Evolutionary conservation across 1,140 invertebrate genomes (phyloP), one percentile per base, ranked within the genome.

Genomic region (Cardiocondyla obscurior): DNA sequence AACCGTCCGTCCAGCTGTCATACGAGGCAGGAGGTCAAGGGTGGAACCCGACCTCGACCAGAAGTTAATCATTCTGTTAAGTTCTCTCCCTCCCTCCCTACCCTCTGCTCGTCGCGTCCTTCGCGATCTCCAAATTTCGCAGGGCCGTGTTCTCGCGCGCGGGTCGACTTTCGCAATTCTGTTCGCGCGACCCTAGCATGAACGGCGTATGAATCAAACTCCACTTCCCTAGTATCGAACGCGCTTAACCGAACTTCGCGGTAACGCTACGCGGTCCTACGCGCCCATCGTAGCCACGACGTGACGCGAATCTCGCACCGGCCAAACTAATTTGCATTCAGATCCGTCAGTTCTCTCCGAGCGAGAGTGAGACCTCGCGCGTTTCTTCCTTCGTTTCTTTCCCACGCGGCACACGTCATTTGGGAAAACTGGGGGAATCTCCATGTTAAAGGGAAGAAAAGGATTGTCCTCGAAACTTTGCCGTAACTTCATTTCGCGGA

Each of bases 1-100:
- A 69, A 30, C 39, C 44, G 33, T 69, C 19, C 36, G 8, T 67
- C 19, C 25, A 25, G 10, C 14, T 22, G 53, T 73, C 2, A 67
- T 33, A 25, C 25, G 39, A n/a, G n/a, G 39, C 36, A 25, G 3
- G 79, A 55, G 85, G 85, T 84, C 86, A 86, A 84, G 86, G 69
- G 16, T 84, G 65, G 3, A 55, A 49, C 55, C 30, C 53, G 55
- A 82, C 85, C 77, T 77, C 58, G 64, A 55, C 57, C 76, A 77
- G 44, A 65, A 64, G 58, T 79, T 62, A 77, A 86, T 81, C 64
- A 46, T 70, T 83, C 57, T 25, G 4, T 46, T 36, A 72, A 36
- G 58, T 4, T 30, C 3, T 10, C 2, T 4, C 49, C 42, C 22
- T 8, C 28, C 8, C n/a, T 3, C 57, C 36, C 46, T 1, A n/a